phyloP scores from a whole-genome alignment of 2,888 invertebrate genomes.

The Xestia rhomboidea region DNA sequence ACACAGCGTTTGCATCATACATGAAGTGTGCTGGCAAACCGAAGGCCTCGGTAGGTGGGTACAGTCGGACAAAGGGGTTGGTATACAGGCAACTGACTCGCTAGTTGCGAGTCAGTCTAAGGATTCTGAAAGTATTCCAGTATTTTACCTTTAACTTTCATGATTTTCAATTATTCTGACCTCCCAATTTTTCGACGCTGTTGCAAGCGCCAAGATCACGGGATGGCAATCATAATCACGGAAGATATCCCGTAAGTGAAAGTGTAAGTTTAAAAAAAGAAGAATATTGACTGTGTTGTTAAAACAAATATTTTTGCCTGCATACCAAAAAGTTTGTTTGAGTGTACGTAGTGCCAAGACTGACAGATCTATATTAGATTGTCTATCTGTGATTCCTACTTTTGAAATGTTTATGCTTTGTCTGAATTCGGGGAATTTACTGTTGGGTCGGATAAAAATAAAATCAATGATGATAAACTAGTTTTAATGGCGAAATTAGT shows the following conservation, averaged over 20 bases:
- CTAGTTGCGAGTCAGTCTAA: too few relatives aligned
- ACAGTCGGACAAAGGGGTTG: neutral
- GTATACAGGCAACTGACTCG: too few relatives aligned
- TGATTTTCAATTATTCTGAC: too few relatives aligned
- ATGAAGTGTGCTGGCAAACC: slow-evolving; percentile 52
- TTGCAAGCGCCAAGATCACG: too few relatives aligned
- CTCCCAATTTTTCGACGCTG: too few relatives aligned
- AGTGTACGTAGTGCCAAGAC: slow-evolving; percentile 15
- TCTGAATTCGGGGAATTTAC: slow-evolving; percentile 14
- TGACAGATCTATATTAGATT: slow-evolving; percentile 20
- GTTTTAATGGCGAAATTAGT: slow-evolving; percentile 26
- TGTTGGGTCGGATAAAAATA: slow-evolving; percentile 24
- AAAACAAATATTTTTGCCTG: neutral
- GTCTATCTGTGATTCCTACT: slow-evolving; percentile 19
- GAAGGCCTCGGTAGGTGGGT: slow-evolving; percentile 21
- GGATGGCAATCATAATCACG: too few relatives aligned
- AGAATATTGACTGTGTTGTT: neutral
- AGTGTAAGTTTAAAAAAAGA: neutral
- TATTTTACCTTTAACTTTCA: too few relatives aligned
- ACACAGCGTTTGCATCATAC: slow-evolving; percentile 49
- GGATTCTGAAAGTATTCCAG: too few relatives aligned
- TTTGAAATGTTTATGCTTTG: slow-evolving; percentile 42
- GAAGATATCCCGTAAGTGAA: too few relatives aligned
- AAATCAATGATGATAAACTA: slow-evolving; percentile 15
- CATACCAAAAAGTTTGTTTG: neutral